These are phyloP conservation scores for Poeciliopsis turrubarensis DNA, from an alignment of 2,113 vertebrate species.

Conservation along the genomic window DNA sequence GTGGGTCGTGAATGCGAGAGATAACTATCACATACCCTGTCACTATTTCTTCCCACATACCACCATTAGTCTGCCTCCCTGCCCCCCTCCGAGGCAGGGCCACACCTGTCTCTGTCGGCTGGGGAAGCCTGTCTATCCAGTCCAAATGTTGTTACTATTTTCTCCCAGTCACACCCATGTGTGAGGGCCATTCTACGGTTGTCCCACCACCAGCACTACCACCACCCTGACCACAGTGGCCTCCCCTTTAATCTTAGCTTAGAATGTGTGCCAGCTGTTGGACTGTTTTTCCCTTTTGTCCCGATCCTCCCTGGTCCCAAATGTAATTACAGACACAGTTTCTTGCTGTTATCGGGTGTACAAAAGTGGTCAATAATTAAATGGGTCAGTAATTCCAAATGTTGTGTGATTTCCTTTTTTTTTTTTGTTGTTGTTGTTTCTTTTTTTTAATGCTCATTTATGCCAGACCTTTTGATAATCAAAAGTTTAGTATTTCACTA, in stretches of 20 bases:
- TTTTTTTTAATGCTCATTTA: background rate
- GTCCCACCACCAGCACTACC: slow-evolving; percentile 22
- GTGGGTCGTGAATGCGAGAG: background rate
- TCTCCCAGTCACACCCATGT: slow-evolving; percentile 73
- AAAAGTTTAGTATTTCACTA: background rate
- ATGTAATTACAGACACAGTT: slow-evolving; percentile 14
- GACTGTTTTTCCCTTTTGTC: slow-evolving; percentile 35
- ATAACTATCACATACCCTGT: slow-evolving; percentile 33
- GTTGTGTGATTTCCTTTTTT: background rate
- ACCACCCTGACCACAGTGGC: slow-evolving; percentile 44
- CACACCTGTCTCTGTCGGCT: slow-evolving; percentile 78
- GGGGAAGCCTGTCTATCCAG: slow-evolving; percentile 71
- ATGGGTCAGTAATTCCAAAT: background rate
- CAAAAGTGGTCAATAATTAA: background rate
- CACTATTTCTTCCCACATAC: slow-evolving; percentile 61
- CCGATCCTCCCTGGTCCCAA: slow-evolving; percentile 21
- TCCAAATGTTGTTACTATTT: slow-evolving; percentile 74
- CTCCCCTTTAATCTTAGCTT: slow-evolving; percentile 46
- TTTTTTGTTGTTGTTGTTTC: too few species aligned
- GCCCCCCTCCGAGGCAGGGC: slow-evolving; percentile 55
- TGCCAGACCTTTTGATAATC: too few species aligned
- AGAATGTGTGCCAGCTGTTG: slow-evolving; percentile 57
- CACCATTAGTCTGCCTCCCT: slow-evolving; percentile 34
- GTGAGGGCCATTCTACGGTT: slow-evolving; percentile 61
- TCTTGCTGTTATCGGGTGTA: background rate